Conservation (phyloP, 2,113 vertebrate genomes). For the Choloepus hoffmanni region DNA sequence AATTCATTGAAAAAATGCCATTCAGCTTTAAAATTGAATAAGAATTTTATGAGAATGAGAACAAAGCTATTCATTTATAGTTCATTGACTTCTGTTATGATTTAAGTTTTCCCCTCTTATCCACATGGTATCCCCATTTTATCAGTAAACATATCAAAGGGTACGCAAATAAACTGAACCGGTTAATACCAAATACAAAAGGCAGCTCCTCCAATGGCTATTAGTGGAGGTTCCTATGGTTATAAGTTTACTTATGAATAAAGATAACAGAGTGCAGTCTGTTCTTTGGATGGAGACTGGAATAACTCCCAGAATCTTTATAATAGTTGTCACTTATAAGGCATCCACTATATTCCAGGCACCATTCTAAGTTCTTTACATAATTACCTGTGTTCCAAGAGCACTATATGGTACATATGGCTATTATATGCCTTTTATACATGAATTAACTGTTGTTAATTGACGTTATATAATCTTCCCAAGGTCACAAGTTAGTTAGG, state of each 20-base stretch:
- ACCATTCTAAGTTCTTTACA: slow-evolving; percentile 1
- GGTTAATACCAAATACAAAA: neutral
- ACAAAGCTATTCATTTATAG: neutral
- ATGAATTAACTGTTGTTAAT: neutral
- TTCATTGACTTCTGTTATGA: neutral
- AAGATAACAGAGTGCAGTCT: neutral
- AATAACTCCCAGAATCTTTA: neutral
- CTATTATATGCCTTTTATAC: neutral
- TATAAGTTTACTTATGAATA: slow-evolving; percentile 22
- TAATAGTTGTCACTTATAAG: neutral
- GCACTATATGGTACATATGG: neutral
- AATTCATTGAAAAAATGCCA: neutral
- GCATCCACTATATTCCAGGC: neutral
- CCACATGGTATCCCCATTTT: neutral
- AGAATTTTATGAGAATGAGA: neutral
- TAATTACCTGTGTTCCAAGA: neutral
- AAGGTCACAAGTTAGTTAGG: neutral
- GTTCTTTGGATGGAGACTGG: neutral
- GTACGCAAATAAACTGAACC: neutral
- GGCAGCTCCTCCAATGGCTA: neutral
- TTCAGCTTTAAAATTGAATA: neutral
- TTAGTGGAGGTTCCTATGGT: neutral
- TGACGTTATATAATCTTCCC: neutral
- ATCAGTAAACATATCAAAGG: neutral
- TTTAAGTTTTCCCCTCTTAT: neutral